Conservation (phyloP, 2,113 vertebrate genomes). For the Holacanthus passer region DNA sequence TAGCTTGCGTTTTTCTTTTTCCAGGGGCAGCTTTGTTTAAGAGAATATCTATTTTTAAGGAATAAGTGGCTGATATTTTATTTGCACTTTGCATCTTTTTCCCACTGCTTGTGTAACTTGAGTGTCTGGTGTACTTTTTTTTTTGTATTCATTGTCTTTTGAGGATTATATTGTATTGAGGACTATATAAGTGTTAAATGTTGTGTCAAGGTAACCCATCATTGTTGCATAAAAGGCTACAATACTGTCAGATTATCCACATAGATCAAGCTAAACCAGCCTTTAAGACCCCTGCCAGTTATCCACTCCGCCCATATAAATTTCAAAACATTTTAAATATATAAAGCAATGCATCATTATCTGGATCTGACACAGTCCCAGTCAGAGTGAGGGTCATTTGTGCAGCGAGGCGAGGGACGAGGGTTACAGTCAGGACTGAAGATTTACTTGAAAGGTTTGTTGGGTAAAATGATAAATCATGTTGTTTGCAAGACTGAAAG, state of each 20-base stretch:
- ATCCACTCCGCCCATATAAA: background rate
- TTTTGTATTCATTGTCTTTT: conserved; percentile 39
- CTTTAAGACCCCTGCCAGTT: background rate
- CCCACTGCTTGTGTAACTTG: conserved; percentile 38
- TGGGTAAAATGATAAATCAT: conserved; percentile 25
- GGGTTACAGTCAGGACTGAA: conserved; percentile 22
- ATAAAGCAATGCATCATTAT: conserved; percentile 29
- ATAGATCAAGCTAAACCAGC: conserved; percentile 4
- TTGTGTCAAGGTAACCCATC: conserved; percentile 13
- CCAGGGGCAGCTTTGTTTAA: conserved; percentile 51
- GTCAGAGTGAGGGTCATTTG: conserved; percentile 24
- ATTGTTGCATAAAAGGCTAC: conserved; percentile 3
- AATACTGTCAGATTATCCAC: conserved; percentile 20
- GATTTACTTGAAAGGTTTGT: conserved; percentile 58
- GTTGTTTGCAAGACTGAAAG: too few relatives aligned
- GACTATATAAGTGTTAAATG: conserved; percentile 42
- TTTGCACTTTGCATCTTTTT: conserved; percentile 45
- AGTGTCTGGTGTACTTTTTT: conserved; percentile 49
- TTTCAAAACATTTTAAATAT: conserved; percentile 21
- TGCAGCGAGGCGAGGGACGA: background rate
- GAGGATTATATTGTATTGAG: conserved; percentile 71
- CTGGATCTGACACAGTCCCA: background rate
- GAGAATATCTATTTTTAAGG: conserved; percentile 51
- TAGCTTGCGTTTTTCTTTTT: conserved; percentile 47
- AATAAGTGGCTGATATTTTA: conserved; percentile 42